These are phyloP conservation scores for Watsonalla binaria DNA, from an alignment of 2,888 invertebrate species.

Conservation along the genomic window DNA sequence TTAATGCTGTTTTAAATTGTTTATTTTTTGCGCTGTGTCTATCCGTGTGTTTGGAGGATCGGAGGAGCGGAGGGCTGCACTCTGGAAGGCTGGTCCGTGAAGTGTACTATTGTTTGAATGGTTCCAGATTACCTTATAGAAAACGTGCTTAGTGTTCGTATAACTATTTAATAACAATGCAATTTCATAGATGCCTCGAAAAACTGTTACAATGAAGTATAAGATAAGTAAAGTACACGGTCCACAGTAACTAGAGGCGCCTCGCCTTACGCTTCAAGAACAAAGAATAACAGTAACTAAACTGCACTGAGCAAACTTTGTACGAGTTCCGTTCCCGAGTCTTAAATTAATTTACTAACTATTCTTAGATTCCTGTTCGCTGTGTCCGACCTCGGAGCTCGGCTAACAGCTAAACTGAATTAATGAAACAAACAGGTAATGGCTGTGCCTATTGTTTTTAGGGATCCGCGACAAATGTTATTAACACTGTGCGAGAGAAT, in stretches of 20 bases:
- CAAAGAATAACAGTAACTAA: not conserved
- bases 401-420: not conserved
- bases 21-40: too few species aligned
- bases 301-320: not conserved
- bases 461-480: too few species aligned
- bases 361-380: not conserved
- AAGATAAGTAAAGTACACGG: not conserved
- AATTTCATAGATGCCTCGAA: too few species aligned
- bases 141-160: too few species aligned
- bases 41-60: too few species aligned
- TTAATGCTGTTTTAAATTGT: not conserved
- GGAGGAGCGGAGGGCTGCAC: too few species aligned
- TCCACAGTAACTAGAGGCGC: constrained; percentile 1
- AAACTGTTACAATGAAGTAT: too few species aligned
- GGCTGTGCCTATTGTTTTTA: not conserved
- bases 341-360: not conserved
- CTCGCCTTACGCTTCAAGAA: not conserved
- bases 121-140: too few species aligned
- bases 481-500: too few species aligned
- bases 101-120: too few species aligned
- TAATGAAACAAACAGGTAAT: not conserved
- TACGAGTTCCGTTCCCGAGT: not conserved
- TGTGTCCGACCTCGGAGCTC: not conserved
- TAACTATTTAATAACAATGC: too few species aligned
- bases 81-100: too few species aligned